Percentiles rank a stretch among this genome's conserved stretches.
phyloP scores from a whole-genome alignment of 2,113 vertebrate species.

The Chaetops frenatus region DNA sequence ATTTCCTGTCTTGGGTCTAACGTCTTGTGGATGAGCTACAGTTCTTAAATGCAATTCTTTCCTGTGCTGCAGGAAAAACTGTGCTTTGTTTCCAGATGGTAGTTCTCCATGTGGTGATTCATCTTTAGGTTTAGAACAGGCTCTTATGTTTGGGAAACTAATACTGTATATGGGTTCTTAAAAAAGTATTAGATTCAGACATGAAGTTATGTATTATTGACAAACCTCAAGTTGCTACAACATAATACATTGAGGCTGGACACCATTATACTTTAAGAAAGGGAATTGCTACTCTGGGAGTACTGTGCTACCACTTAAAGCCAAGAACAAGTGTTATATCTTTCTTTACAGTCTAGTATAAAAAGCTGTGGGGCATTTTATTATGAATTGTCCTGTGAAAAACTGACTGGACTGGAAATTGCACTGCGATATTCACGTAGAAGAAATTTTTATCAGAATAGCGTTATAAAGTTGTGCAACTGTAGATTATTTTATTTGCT shows the following conservation, averaged over 20 bases:
- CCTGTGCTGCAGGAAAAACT: background rate
- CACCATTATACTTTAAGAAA: background rate
- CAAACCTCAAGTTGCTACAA: background rate
- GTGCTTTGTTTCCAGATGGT: background rate
- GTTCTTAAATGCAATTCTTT: background rate
- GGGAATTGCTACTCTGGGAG: background rate
- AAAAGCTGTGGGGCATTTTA: conserved; percentile 1
- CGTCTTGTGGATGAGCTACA: background rate
- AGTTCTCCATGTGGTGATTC: background rate
- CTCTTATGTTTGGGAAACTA: background rate
- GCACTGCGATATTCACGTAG: background rate
- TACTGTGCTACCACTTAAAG: background rate
- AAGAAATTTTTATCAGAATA: fast-evolving
- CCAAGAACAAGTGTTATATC: background rate
- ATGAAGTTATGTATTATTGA: background rate
- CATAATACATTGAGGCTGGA: background rate
- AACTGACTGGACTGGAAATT: background rate
- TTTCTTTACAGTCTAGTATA: background rate
- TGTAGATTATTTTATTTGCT: background rate
- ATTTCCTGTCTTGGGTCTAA: background rate
- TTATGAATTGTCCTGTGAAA: background rate
- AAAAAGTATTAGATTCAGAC: background rate
- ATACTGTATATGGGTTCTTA: background rate
- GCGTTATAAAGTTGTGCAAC: background rate
- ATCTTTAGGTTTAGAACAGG: background rate